These are phyloP conservation scores for Schizopygopsis pylzovi DNA, from an alignment of 2,797 vertebrate species.

Conservation along the genomic window DNA sequence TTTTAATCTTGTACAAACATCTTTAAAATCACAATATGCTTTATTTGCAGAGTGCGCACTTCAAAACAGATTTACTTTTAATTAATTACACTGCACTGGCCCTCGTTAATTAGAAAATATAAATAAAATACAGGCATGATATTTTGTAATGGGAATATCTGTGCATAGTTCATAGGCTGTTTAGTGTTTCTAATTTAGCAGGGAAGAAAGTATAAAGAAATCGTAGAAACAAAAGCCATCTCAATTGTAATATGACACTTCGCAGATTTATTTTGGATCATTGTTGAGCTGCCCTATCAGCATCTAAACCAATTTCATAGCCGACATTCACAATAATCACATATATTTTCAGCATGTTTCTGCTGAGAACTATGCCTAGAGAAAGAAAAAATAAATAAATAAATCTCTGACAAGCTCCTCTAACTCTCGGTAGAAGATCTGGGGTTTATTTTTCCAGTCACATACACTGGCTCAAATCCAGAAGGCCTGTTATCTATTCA, in stretches of 20 bases:
- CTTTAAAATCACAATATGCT: not conserved
- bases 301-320: slow-evolving; percentile 42
- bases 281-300: slow-evolving; percentile 10
- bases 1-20: not conserved
- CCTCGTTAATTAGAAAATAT: slow-evolving; percentile 48
- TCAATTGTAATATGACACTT: slow-evolving; percentile 3
- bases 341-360: slow-evolving; percentile 17
- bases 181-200: slow-evolving; percentile 44
- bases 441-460: slow-evolving; percentile 4
- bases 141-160: slow-evolving; percentile 32
- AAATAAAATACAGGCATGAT: slow-evolving; percentile 30
- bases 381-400: slow-evolving; percentile 15
- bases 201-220: slow-evolving; percentile 17
- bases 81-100: slow-evolving; percentile 21
- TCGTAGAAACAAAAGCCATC: slow-evolving; percentile 26
- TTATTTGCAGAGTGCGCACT: not conserved
- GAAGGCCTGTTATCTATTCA: slow-evolving; percentile 25
- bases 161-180: slow-evolving; percentile 24
- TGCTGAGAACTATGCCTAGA: slow-evolving; percentile 19
- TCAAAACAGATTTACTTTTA: not conserved
- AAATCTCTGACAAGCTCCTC: slow-evolving; percentile 18
- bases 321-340: slow-evolving; percentile 12
- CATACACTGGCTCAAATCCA: slow-evolving; percentile 8
- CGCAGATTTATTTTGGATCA: slow-evolving; percentile 15
- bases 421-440: not conserved